These are phyloP conservation scores for Cirrhinus mrigala DNA, from an alignment of 2,797 vertebrate species.

Conservation along the genomic window DNA sequence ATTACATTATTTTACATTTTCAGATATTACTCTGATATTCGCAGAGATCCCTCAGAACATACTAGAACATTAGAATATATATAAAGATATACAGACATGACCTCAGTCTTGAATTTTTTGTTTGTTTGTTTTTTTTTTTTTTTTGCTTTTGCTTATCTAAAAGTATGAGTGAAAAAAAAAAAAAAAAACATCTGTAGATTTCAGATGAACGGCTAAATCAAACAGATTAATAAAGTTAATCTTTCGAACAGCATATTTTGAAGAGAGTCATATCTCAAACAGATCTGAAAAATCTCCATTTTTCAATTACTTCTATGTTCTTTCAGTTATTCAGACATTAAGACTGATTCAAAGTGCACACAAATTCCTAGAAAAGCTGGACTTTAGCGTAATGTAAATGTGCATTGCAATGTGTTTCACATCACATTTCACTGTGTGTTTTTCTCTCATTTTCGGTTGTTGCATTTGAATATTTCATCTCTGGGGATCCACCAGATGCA, in stretches of 20 bases:
- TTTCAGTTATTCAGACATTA: neutral
- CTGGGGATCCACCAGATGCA: neutral
- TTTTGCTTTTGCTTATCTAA: neutral
- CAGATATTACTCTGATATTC: neutral
- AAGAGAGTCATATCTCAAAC: neutral
- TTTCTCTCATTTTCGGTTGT: neutral
- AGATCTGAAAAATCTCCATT: neutral
- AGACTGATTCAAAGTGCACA: neutral
- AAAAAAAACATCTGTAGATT: neutral
- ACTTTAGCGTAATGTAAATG: neutral
- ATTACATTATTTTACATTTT: neutral
- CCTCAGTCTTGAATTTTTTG: neutral
- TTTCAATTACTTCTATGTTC: neutral
- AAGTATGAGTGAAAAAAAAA: too few relatives aligned
- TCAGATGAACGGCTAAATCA: neutral
- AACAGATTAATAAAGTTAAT: neutral
- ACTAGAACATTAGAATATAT: neutral
- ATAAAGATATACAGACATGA: neutral
- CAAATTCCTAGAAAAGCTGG: neutral
- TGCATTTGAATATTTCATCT: neutral
- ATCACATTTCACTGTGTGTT: too few relatives aligned
- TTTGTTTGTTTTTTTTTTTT: too few relatives aligned
- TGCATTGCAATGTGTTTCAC: neutral
- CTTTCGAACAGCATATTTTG: neutral
- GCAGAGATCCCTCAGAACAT: neutral